These are phyloP conservation scores for Pteronotus mesoamericanus DNA, from an alignment of 2,797 vertebrate genomes.

Conservation along the genomic window DNA sequence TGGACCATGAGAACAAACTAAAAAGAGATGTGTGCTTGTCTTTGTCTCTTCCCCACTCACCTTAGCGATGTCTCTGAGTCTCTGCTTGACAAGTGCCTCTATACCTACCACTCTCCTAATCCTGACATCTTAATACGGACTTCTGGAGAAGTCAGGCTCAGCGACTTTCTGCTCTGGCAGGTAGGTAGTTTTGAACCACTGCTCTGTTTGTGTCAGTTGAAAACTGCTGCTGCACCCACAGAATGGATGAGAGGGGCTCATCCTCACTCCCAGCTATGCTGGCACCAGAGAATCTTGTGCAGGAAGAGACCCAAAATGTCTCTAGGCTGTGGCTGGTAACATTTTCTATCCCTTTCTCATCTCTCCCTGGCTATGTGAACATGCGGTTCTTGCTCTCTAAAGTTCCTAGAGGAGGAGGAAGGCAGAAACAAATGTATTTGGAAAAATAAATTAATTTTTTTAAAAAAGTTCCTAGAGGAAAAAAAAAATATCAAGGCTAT, in stretches of 20 bases:
- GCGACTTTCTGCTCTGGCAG: conserved; percentile 99
- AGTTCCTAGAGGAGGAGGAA: neutral
- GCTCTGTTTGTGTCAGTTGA: neutral
- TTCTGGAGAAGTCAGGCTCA: conserved; percentile 96
- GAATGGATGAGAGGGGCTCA: neutral
- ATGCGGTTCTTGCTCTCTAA: neutral
- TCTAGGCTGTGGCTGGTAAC: neutral
- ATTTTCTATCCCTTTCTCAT: neutral
- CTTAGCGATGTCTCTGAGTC: conserved; percentile 93
- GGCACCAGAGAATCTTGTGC: neutral
- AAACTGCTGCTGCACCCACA: neutral
- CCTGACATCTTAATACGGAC: conserved; percentile 97
- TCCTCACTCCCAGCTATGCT: neutral
- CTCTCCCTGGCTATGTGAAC: neutral
- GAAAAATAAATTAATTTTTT: too few species aligned
- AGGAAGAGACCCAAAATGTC: neutral
- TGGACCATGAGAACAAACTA: neutral
- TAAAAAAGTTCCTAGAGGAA: neutral
- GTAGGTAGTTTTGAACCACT: conserved; percentile 76
- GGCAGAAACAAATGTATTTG: too few species aligned
- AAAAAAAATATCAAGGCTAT: neutral
- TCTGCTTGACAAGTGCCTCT: conserved; percentile 93
- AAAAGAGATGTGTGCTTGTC: neutral
- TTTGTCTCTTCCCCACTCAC: conserved; percentile 47
- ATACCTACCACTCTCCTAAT: conserved; percentile 94